A percentile compares a stretch with the other conserved stretches of the same genome.
phyloP scores from a whole-genome alignment of 2,888 invertebrate species.

The Agonopterix subpropinquella region DNA sequence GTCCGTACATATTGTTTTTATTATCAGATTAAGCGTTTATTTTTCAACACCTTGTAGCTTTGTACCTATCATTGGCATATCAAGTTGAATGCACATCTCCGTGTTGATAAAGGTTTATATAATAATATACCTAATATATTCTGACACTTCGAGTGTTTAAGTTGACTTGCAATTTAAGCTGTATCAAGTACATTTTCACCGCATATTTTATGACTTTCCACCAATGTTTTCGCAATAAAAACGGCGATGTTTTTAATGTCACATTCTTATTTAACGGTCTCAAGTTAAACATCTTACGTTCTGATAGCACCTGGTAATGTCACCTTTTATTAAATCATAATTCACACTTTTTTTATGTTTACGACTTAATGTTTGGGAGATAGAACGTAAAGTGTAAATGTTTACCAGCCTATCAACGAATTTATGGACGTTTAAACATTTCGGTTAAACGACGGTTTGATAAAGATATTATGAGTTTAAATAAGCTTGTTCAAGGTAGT shows the following conservation, averaged over 20 bases:
- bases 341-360: constrained; percentile 19
- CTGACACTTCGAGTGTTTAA: too few relatives aligned
- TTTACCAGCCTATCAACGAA: constrained; percentile 33
- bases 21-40: too few relatives aligned
- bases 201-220: not conserved
- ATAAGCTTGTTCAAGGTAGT: too few relatives aligned
- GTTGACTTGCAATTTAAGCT: too few relatives aligned
- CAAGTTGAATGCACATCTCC: too few relatives aligned
- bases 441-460: constrained; percentile 17
- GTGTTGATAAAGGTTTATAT: too few relatives aligned
- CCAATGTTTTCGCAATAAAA: not conserved
- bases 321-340: constrained; percentile 39
- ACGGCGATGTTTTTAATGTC: not conserved
- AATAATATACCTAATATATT: too few relatives aligned
- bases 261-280: constrained; percentile 4
- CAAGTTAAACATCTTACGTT: constrained; percentile 1
- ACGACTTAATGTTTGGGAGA: constrained; percentile 27
- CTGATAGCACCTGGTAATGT: constrained; percentile 10
- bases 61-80: too few relatives aligned
- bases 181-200: too few relatives aligned
- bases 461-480: constrained; percentile 16
- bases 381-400: constrained; percentile 28
- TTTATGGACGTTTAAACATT: constrained; percentile 32
- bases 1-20: too few relatives aligned
- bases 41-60: too few relatives aligned